These are phyloP conservation scores for Chydorus sphaericus DNA, from an alignment of 2,888 invertebrate species.

Conservation along the genomic window DNA sequence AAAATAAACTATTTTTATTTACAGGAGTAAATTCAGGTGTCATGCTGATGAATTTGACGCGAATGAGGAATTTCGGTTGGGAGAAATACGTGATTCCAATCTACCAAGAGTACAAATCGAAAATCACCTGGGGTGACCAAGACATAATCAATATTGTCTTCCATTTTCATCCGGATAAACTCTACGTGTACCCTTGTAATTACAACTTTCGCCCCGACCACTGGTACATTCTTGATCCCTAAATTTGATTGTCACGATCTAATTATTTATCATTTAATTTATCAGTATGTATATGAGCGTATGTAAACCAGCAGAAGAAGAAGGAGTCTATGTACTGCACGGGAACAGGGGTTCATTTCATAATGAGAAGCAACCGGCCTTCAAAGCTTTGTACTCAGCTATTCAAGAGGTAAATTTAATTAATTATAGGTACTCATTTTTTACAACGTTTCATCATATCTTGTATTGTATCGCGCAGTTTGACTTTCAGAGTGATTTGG, in stretches of 20 bases:
- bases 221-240: no score
- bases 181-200: constrained; percentile 64
- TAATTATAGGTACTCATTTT: constrained; percentile 8
- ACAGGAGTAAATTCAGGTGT: constrained; percentile 89
- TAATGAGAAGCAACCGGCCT: constrained; percentile 68
- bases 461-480: constrained; percentile 36
- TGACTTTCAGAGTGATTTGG: constrained; percentile 48
- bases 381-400: constrained; percentile 51
- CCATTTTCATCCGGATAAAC: constrained; percentile 62
- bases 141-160: constrained; percentile 86
- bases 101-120: constrained; percentile 64
- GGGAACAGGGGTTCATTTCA: constrained; percentile 79
- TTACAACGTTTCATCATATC: constrained; percentile 20
- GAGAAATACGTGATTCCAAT: constrained; percentile 66
- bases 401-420: constrained; percentile 38
- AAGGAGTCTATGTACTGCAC: constrained; percentile 71
- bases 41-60: constrained; percentile 91
- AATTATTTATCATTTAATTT: no score
- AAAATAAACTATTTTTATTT: no score
- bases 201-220: constrained; percentile 91
- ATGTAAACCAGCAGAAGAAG: constrained; percentile 50
- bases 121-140: constrained; percentile 96
- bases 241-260: no score
- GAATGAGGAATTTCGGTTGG: constrained; percentile 78
- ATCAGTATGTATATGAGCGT: constrained; percentile 77